Evolutionary conservation across 2,888 invertebrate genomes (phyloP).

Genomic region (Agonopterix subpropinquella): DNA sequence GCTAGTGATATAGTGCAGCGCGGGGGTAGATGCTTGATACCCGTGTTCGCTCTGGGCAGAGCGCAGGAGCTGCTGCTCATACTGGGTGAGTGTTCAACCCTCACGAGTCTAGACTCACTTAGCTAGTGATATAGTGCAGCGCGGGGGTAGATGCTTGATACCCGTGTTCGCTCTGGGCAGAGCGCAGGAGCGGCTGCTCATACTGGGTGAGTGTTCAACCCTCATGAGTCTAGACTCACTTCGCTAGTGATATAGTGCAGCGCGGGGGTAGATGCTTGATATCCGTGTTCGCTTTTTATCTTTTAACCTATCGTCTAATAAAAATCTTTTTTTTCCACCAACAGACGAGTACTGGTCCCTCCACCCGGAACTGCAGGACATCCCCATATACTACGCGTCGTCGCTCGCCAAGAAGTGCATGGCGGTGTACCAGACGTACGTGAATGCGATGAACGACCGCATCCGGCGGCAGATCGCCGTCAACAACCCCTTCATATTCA

Average conservation of each 20-base stretch:
- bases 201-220: constrained; percentile 78
- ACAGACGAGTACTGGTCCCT: constrained; percentile 98
- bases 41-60: constrained; percentile 98
- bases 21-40: constrained; percentile 98
- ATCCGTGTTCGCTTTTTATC: constrained; percentile 93
- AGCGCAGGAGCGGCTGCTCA: constrained; percentile 96
- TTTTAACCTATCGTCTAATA: too few relatives aligned
- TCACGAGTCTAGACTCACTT: constrained; percentile 94
- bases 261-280: constrained; percentile 99
- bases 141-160: constrained; percentile 98
- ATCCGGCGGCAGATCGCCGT: constrained; percentile 97
- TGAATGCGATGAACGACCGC: constrained; percentile 99
- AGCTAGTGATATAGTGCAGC: constrained; percentile 95
- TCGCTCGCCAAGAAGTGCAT: constrained; percentile 99
- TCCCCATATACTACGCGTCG: constrained; percentile 99
- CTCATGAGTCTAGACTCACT: constrained; percentile 94
- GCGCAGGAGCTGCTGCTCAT: constrained; percentile 97
- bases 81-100: constrained; percentile 66
- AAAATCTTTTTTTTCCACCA: too few relatives aligned
- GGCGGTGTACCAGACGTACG: constrained; percentile 99
- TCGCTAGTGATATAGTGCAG: constrained; percentile 94
- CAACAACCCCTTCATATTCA: constrained; percentile 99
- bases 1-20: constrained; percentile 97
- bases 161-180: constrained; percentile 99
- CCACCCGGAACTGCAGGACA: constrained; percentile 97